Percentiles rank a stretch among this genome's conserved stretches.
phyloP scores from a whole-genome alignment of 1,140 invertebrate species.

The Panagrolaimus sp. region DNA sequence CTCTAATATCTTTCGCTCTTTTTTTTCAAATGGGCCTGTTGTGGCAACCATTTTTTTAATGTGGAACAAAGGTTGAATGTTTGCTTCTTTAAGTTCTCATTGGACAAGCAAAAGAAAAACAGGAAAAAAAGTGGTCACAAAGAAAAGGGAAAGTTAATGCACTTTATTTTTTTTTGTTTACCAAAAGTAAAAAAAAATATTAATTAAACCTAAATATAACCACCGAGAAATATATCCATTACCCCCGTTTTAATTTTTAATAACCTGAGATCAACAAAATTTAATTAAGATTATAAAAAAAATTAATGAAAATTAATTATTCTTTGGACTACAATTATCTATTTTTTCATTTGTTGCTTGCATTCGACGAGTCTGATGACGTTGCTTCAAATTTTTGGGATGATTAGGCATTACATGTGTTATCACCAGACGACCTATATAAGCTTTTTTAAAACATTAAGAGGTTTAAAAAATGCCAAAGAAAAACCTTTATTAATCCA shows the following conservation, averaged over 20 bases:
- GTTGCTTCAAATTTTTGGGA: slow-evolving; percentile 5
- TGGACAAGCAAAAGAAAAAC: neutral
- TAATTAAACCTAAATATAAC: no score
- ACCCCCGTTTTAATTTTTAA: no score
- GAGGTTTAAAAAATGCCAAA: neutral
- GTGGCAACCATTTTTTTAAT: no score
- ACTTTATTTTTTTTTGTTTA: neutral
- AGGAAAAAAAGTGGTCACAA: neutral
- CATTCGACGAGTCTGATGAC: neutral
- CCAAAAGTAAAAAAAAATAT: no score
- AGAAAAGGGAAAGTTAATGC: slow-evolving; percentile 11
- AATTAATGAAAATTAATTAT: neutral
- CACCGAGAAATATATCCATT: no score
- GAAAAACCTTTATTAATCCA: slow-evolving; percentile 6
- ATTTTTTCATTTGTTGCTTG: slow-evolving; percentile 7
- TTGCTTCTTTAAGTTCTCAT: no score
- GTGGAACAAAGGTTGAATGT: no score
- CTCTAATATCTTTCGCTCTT: no score
- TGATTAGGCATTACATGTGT: slow-evolving; percentile 4
- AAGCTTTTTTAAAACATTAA: neutral
- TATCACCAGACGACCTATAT: neutral
- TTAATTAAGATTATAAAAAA: neutral
- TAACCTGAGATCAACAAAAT: no score
- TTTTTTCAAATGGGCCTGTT: no score
- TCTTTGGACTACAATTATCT: neutral